Conservation (phyloP, 2,797 vertebrate species). For the Pipistrellus kuhlii region DNA sequence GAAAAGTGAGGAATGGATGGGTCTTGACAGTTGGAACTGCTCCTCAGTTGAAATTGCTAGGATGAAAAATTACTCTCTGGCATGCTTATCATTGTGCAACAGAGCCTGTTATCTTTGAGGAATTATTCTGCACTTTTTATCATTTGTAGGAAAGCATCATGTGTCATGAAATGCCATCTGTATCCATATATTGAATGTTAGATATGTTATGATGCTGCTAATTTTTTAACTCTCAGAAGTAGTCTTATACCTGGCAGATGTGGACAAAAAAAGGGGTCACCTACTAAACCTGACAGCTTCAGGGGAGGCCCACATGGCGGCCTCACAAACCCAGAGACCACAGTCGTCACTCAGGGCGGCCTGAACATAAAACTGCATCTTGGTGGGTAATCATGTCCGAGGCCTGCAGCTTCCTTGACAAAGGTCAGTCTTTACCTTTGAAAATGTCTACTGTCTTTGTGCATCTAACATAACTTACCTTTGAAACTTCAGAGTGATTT, state of each 20-base stretch:
- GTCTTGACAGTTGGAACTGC: slow-evolving; percentile 69
- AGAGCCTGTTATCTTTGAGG: slow-evolving; percentile 56
- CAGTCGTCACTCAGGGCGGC: background rate
- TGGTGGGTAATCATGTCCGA: background rate
- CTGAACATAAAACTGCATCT: background rate
- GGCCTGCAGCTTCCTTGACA: background rate
- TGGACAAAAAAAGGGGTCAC: background rate
- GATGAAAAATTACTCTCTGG: slow-evolving; percentile 70
- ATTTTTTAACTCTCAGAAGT: slow-evolving; percentile 5
- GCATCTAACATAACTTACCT: background rate
- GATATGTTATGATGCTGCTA: background rate
- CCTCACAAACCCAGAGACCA: background rate
- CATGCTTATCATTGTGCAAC: slow-evolving; percentile 62
- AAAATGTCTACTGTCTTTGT: background rate
- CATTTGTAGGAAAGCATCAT: background rate
- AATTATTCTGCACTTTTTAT: slow-evolving; percentile 34
- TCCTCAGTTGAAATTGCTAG: slow-evolving; percentile 64
- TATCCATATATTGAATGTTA: slow-evolving; percentile 38
- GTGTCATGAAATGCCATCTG: slow-evolving; percentile 54
- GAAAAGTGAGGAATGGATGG: slow-evolving; percentile 67
- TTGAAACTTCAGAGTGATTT: background rate
- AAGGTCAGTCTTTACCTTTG: background rate
- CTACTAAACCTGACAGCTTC: background rate
- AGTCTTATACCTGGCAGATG: background rate
- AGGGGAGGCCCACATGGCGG: background rate